Percentiles rank a stretch among this genome's conserved stretches.
Evolutionary conservation across 2,888 invertebrate species (phyloP).

Genomic region (Muscina levida): DNA sequence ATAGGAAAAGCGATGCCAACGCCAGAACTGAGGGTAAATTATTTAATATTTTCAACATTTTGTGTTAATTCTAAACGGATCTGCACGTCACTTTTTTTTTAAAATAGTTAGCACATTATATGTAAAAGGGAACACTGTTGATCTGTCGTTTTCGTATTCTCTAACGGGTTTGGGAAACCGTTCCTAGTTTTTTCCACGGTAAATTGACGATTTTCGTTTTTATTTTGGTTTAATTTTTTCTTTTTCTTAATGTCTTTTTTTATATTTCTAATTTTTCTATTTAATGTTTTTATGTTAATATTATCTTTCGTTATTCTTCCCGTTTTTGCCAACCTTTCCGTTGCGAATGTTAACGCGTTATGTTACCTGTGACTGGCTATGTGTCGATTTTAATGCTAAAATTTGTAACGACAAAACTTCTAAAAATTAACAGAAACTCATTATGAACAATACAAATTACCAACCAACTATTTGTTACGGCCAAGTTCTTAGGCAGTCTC

Average conservation of each 20-base stretch:
- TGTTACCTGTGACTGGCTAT: conserved; percentile 37
- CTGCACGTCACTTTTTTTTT: not conserved
- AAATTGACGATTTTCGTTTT: no score
- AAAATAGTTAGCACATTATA: conserved; percentile 23
- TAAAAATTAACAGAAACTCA: conserved; percentile 37
- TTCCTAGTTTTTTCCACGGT: no score
- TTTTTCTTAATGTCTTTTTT: not conserved
- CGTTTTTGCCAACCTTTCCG: conserved; percentile 48
- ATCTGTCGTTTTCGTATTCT: not conserved
- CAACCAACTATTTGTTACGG: conserved; percentile 3
- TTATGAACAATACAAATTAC: conserved; percentile 3
- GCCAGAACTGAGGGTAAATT: conserved; percentile 34
- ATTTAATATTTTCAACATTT: conserved; percentile 49
- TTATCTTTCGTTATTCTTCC: conserved; percentile 1
- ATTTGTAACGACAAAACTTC: conserved; percentile 45
- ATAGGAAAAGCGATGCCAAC: conserved; percentile 39
- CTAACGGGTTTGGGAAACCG: not conserved
- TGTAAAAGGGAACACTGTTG: not conserved
- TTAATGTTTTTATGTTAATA: not conserved
- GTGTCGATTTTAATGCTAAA: conserved; percentile 51
- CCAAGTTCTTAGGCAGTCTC: conserved; percentile 45
- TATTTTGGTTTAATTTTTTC: not conserved
- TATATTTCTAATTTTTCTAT: not conserved
- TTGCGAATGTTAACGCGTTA: conserved; percentile 51
- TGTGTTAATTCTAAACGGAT: not conserved